Base-by-base conservation (phyloP, 2,797 vertebrate species). In the Poeciliopsis gracilis region DNA sequence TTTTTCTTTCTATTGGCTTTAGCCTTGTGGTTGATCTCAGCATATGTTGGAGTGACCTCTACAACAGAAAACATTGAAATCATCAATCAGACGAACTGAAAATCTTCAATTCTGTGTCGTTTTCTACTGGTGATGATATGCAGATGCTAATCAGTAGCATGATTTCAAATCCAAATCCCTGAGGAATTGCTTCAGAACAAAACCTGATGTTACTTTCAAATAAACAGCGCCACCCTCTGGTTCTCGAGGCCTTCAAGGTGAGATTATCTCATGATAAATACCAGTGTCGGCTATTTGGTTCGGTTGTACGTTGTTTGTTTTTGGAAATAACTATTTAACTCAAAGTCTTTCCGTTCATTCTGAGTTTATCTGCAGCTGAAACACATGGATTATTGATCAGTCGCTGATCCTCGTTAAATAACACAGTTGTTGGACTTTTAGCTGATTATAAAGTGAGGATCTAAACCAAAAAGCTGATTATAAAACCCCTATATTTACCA, bases 191-290 rank as follows among this genome's bases (percentile, higher is more conserved):
- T 38, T 73, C 11, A 51, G 8, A 5, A 0, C 2, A 23, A 72
- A 33, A 1, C 25, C 13, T 43, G 25, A 15, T 72, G 41, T 63
- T 0, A 76, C 67, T 41, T 72, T 67, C 49, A 74, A 76, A 28
- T 25, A 76, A 63, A 72, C 20, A 15, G 30, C 0, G 0, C 15
- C 11, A 36, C 53, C 36, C 0, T 51, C 0, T 63, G 79, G n/a
- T 72, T 49, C 15, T 16, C 0, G 36, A 2, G 41, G 0, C 4
- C 3, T 51, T 3, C n/a, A 36, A 72, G 16, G 0, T 18, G 5
- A 47, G 73, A 25, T 55, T 20, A 46, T 45, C 15, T 45, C 20
- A 38, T 18, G 18, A 75, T 75, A 3, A 70, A 11, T n/a, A 51
- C n/a, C 13, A 25, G 8, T n/a, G 20, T 69, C 7, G 7, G 47